Evolutionary conservation across 2,888 invertebrate genomes (phyloP), one percentile per base, ranked within the genome.

Genomic region (Amitus sp.): DNA sequence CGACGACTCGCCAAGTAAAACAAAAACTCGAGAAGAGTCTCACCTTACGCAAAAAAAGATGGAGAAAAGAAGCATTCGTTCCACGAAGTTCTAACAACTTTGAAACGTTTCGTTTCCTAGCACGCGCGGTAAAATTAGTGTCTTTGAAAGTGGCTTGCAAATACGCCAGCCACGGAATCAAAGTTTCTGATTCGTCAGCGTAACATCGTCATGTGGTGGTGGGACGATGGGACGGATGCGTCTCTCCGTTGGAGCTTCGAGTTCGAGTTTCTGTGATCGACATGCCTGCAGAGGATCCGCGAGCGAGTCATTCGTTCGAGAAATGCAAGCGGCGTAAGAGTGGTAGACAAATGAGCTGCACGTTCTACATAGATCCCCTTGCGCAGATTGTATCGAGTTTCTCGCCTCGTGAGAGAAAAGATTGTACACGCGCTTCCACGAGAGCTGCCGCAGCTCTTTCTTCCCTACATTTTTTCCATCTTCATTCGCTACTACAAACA

Each of bases 291-390:
- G 55, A 52, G 55, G 57, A 59, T 50, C 60, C 62, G 50, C 56
- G 59, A 64, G 61, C 43, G 46, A 59, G 49, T 46, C 46, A 51
- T 55, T 56, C 47, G 59, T 39, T 46, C 65, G 69, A 70, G 70
- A 74, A 73, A 71, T 72, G 67, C 66, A 69, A 55, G 46, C 63
- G 47, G 68, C 67, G 71, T 76, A 75, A 78, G 71, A 68, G 70
- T 71, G 73, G 77, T 77, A 79, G 80, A 80, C 80, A 80, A 80
- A 80, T 80, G 80, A 77, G 79, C 73, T 68, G 73, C 73, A 70
- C 79, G 79, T 79, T 80, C 80, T 76, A 80, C 79, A 80, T 80
- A 79, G 80, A 80, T 80, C 74, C 72, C 73, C 71, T 69, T 66
- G 74, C 62, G 67, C 60, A 77, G 80, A 80, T 80, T 79, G 79